Conservation (phyloP, 2,113 vertebrate species). For the Oxygymnocypris stewartii region DNA sequence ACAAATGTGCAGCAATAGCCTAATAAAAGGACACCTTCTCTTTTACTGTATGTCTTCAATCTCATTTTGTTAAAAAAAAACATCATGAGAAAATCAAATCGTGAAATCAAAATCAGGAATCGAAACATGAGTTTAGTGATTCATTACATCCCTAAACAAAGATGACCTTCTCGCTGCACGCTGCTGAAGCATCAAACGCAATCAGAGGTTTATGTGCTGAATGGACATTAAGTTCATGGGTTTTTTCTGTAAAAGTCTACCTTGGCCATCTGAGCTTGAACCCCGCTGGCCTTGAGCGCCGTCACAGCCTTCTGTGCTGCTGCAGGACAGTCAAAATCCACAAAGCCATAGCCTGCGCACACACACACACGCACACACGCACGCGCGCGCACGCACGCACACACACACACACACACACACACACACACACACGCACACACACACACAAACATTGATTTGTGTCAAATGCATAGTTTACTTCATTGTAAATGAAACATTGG, state of each 20-base stretch:
- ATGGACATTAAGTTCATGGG: not conserved
- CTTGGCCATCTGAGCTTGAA: conserved; percentile 96
- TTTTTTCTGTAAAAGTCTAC: conserved; percentile 63
- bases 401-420: conserved; percentile 41
- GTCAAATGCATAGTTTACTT: not conserved
- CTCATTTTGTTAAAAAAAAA: no score
- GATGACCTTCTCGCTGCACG: not conserved
- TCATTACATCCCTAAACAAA: not conserved
- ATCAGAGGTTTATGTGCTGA: not conserved
- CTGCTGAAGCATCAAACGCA: not conserved
- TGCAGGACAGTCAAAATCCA: conserved; percentile 91
- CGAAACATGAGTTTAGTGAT: no score
- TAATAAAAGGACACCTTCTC: no score
- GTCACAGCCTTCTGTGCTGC: conserved; percentile 91
- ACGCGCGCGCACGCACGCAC: conserved; percentile 39
- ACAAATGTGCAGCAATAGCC: no score
- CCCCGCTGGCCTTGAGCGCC: conserved; percentile 87
- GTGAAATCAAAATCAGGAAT: no score
- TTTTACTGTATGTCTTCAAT: no score
- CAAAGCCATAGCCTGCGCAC: conserved; percentile 86
- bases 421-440: conserved; percentile 34
- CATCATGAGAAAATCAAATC: no score
- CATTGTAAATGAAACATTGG: not conserved
- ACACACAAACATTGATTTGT: conserved; percentile 32
- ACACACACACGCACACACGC: conserved; percentile 41